Evolutionary conservation across 2,888 invertebrate genomes (phyloP), one percentile per base, ranked within the genome.

Genomic region (Melieria picta): DNA sequence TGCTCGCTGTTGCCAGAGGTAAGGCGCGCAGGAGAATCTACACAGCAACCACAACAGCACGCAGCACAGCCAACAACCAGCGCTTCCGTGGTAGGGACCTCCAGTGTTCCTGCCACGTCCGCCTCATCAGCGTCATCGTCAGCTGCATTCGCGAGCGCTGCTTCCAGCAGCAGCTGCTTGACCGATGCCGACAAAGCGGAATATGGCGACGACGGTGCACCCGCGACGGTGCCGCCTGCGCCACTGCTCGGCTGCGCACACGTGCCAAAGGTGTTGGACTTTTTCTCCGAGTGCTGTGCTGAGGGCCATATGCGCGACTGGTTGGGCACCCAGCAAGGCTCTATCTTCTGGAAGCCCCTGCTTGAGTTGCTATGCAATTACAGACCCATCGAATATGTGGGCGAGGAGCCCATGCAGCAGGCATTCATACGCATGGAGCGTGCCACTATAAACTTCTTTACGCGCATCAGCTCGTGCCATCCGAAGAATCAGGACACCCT

Each of bases 301-400:
- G 95, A 95, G 80, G 92, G 92, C 30, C 89, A 91, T 76, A 92
- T 96, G 89, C 92, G 95, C 77, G 94, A 95, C 85, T 97, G 96
- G 96, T 89, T 97, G 62, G 96, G 96, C 11, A 91, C 91, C 0
- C 87, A 89, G 64, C 91, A 93, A 77, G 96, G 95, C 7, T 91
- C 92, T 4, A 89, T 90, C n/a, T 97, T 96, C 88, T 97, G 96
- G 96, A 89, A 92, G 62, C 93, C 94, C 4, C 88, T 97, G 74
- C 88, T 97, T 9, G 90, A 91, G 72, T 89, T 94, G 83, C 89
- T 94, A 46, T 94, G 94, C 83, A 90, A 90, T 81, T 90, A 91
- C 58, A 88, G 90, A 43, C 87, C 88, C 50, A 77, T 79, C 1
- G 81, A 84, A 68, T 83, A 82, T 42, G 50, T 62, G 4, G 80